These are phyloP conservation scores for Carassius gibelio DNA, from an alignment of 2,113 vertebrate species.

Conservation along the genomic window DNA sequence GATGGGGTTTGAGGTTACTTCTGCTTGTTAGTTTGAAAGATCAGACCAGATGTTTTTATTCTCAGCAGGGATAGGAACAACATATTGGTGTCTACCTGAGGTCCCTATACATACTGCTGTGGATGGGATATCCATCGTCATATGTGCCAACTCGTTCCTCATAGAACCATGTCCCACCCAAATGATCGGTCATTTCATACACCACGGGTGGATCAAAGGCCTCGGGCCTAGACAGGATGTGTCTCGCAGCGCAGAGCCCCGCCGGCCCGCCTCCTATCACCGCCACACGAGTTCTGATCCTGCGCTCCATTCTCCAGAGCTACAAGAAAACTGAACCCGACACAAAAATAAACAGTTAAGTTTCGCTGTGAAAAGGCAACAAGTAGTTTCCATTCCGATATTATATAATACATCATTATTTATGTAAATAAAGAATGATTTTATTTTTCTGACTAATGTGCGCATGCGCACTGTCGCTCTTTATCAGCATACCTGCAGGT, in stretches of 20 bases:
- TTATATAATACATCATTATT: neutral
- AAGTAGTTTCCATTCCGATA: neutral
- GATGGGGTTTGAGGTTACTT: neutral
- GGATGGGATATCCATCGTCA: constrained; percentile 54
- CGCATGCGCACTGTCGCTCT: constrained; percentile 8
- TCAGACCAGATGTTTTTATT: neutral
- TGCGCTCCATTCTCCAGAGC: constrained; percentile 9
- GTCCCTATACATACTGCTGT: constrained; percentile 83
- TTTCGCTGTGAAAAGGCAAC: neutral
- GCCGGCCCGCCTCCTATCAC: constrained; percentile 77
- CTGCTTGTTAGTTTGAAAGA: neutral
- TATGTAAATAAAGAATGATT: neutral
- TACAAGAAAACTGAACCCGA: neutral
- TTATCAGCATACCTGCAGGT: constrained; percentile 23
- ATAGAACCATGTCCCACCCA: constrained; percentile 83
- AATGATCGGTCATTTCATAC: constrained; percentile 67
- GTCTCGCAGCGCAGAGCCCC: constrained; percentile 76
- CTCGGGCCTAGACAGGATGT: constrained; percentile 68
- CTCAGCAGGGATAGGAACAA: neutral
- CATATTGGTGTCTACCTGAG: constrained; percentile 63
- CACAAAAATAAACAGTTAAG: neutral
- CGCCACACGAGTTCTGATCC: constrained; percentile 62
- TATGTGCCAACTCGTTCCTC: constrained; percentile 61
- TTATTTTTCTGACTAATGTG: neutral
- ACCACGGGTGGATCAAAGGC: constrained; percentile 73